These are phyloP conservation scores for Trochalopteron elliotii DNA, from an alignment of 2,113 vertebrate species.

Conservation along the genomic window DNA sequence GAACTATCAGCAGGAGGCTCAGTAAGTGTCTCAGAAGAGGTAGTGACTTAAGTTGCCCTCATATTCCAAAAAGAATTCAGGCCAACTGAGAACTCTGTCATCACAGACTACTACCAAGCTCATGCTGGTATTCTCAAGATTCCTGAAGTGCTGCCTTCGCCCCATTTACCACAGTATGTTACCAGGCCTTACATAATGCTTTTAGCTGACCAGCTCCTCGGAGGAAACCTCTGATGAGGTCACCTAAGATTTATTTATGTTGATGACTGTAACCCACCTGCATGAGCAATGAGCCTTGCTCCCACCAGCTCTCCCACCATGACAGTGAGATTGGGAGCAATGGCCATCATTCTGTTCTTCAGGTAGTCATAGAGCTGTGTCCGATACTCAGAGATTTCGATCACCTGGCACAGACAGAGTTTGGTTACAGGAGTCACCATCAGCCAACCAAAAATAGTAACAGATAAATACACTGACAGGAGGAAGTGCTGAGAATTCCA, in stretches of 20 bases:
- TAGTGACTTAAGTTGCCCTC: conserved; percentile 90
- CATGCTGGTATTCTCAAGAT: background rate
- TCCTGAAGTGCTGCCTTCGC: background rate
- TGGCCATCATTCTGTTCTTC: conserved; percentile 98
- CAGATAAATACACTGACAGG: background rate
- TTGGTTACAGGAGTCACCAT: background rate
- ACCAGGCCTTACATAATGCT: background rate
- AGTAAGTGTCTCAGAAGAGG: conserved; percentile 91
- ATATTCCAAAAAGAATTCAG: conserved; percentile 74
- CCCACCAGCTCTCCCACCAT: conserved; percentile 98
- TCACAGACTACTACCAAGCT: conserved; percentile 75
- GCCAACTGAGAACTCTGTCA: conserved; percentile 74
- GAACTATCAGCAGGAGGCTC: conserved; percentile 45
- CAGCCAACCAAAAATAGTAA: background rate
- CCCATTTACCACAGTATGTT: background rate
- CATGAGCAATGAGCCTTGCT: conserved; percentile 94
- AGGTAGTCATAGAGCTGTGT: conserved; percentile 95
- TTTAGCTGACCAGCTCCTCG: background rate
- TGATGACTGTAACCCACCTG: conserved; percentile 75
- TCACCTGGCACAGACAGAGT: conserved; percentile 78
- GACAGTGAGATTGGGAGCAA: conserved; percentile 94
- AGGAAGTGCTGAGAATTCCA: background rate
- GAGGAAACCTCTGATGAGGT: background rate
- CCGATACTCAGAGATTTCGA: conserved; percentile 95
- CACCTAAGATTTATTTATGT: background rate